Conservation (phyloP, 2,113 vertebrate species). For the Platichthys flesus region DNA sequence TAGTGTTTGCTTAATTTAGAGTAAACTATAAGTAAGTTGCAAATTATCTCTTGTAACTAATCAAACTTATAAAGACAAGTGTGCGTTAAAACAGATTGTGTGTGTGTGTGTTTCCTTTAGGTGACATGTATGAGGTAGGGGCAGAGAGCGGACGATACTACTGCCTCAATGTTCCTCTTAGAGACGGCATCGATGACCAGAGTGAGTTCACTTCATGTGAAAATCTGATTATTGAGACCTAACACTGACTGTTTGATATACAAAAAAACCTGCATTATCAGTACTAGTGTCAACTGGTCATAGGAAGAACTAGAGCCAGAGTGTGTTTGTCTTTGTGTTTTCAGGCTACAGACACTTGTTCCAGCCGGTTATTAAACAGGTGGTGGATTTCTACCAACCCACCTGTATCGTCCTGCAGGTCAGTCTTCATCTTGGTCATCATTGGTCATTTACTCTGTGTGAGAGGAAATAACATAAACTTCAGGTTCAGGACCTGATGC, state of each 20-base stretch:
- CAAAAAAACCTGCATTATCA: too few relatives aligned
- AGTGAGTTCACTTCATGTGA: constrained; percentile 81
- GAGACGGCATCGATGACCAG: constrained; percentile 98
- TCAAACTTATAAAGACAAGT: background rate
- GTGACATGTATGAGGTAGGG: constrained; percentile 99
- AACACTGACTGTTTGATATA: too few relatives aligned
- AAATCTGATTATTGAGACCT: background rate
- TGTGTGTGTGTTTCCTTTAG: constrained; percentile 71
- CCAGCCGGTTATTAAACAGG: constrained; percentile 98
- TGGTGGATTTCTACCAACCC: constrained; percentile 98
- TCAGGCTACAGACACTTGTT: constrained; percentile 98
- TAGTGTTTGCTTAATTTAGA: background rate
- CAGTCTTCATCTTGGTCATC: constrained; percentile 34
- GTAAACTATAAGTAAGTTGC: background rate
- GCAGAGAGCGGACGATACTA: constrained; percentile 98
- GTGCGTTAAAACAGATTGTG: background rate
- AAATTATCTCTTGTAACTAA: background rate
- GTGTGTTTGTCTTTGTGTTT: constrained; percentile 20
- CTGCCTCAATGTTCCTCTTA: constrained; percentile 95
- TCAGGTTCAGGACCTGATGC: too few relatives aligned
- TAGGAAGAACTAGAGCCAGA: background rate
- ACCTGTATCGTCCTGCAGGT: constrained; percentile 99
- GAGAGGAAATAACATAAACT: background rate
- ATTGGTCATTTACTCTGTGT: background rate
- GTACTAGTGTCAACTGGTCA: background rate